Base-by-base conservation (phyloP, 2,888 invertebrate species). In the Plemyria rubiginata region DNA sequence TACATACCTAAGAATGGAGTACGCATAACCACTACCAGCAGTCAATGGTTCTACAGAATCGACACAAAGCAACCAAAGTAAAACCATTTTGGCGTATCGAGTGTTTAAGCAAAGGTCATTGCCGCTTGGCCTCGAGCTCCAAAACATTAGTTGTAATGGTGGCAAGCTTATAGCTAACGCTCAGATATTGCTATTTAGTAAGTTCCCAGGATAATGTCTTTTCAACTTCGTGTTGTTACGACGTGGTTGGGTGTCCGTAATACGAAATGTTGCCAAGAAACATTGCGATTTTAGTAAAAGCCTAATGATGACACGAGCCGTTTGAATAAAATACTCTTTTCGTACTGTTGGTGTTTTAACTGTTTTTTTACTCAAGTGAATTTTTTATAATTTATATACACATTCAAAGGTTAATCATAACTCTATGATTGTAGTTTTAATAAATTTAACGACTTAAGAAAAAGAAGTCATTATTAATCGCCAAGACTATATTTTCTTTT, bases 111-210 rank as follows among this genome's bases (percentile, higher is more conserved):
- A 40, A 45, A 65, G 65, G 57, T 65, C 60, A 65, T 46, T 60
- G 60, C 32, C 49, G 54, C 56, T 56, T 46, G 32, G 48, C 48
- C 45, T 13, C 57, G 46, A 56, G 50, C 50, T 57, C 52, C 64
- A 60, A 57, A 54, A 65, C 65, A 60, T 65, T 65, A 65, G 65
- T 60, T 60, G 57, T 60, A 65, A 65, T 65, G 65, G 50, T 58
- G 32, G 53, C 57, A 41, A 38, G 60, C 60, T 64, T 45, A 56
- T 28, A 60, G 64, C 60, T 54, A 60, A 49, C 49, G 54, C 49
- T 57, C 50, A 32, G 57, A 60, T 65, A 61, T 57, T 65, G 57
- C 54, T 60, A 64, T 60, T 64, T 49, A 60, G 56, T 60, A 60
- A 65, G 55, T 65, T 65, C 57, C 45, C 43, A 46, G 46, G 50